A percentile compares a stretch with the other conserved stretches of the same genome.
These are phyloP conservation scores for Oncopeltus fasciatus DNA, from an alignment of 1,140 invertebrate species.

Conservation along the genomic window DNA sequence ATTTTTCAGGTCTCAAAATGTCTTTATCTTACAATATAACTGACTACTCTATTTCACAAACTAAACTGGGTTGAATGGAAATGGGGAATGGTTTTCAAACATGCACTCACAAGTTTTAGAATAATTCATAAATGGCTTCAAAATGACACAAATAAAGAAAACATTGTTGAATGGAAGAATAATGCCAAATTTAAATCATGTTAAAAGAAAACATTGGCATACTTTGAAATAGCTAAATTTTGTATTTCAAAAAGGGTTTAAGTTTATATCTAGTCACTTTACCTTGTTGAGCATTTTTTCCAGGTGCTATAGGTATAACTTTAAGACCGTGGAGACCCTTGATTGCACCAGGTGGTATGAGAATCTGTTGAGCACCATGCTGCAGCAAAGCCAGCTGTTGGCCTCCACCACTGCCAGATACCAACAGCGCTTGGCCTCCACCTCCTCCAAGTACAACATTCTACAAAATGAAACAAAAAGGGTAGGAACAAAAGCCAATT, in stretches of 20 bases:
- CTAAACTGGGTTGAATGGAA: no score
- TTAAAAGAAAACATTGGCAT: background rate
- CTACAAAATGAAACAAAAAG: conserved; percentile 26
- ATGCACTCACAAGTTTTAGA: background rate
- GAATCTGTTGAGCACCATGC: conserved; percentile 36
- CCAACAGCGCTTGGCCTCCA: conserved; percentile 29
- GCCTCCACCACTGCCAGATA: conserved; percentile 19
- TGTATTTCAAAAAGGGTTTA: background rate
- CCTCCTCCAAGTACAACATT: conserved; percentile 41
- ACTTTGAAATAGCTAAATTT: no score
- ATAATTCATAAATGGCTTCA: background rate
- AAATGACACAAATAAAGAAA: background rate
- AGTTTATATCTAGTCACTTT: background rate
- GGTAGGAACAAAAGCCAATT: background rate
- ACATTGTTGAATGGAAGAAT: background rate
- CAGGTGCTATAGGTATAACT: conserved; percentile 40
- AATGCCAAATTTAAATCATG: background rate
- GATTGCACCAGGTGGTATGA: conserved; percentile 42
- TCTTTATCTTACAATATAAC: no score
- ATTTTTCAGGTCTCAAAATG: no score
- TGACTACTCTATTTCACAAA: no score
- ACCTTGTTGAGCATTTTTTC: conserved; percentile 20
- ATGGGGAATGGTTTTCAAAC: background rate
- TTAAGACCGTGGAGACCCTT: conserved; percentile 53
- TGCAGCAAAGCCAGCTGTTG: conserved; percentile 24